Percentiles rank a stretch among this genome's conserved stretches.
phyloP scores from a whole-genome alignment of 1,140 invertebrate species.

The Musca domestica region DNA sequence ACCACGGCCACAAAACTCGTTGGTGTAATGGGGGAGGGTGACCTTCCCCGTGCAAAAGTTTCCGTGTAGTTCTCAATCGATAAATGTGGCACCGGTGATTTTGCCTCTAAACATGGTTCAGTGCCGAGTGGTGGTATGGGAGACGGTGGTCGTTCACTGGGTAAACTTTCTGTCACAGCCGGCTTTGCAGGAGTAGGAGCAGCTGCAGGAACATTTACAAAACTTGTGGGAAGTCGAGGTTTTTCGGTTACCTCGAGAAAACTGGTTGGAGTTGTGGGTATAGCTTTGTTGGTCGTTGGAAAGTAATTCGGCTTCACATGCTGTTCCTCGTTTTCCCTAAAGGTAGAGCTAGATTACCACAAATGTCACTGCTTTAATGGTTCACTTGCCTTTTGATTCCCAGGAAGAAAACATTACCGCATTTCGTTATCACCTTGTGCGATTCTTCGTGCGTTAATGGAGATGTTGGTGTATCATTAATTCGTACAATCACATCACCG shows the following conservation, averaged over 20 bases:
- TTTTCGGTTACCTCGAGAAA: slow-evolving; percentile 23
- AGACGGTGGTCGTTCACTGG: too few relatives aligned
- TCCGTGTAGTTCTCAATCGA: too few relatives aligned
- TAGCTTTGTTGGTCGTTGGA: slow-evolving; percentile 4
- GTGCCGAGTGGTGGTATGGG: too few relatives aligned
- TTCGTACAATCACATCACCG: slow-evolving; percentile 77
- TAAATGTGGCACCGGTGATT: too few relatives aligned
- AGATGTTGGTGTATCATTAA: slow-evolving; percentile 68
- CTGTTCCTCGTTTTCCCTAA: slow-evolving; percentile 27
- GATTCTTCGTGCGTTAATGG: slow-evolving; percentile 75
- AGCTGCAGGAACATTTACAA: too few relatives aligned
- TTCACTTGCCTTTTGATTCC: slow-evolving; percentile 56
- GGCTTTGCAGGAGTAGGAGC: too few relatives aligned
- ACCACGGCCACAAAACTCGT: too few relatives aligned
- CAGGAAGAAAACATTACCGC: slow-evolving; percentile 75
- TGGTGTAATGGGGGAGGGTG: too few relatives aligned
- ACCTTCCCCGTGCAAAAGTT: too few relatives aligned
- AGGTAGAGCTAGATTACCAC: background rate
- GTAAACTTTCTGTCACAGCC: too few relatives aligned
- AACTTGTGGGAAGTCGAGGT: too few relatives aligned
- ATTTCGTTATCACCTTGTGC: slow-evolving; percentile 69
- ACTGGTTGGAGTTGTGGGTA: slow-evolving; percentile 6
- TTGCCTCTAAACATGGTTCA: too few relatives aligned
- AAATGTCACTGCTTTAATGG: background rate
- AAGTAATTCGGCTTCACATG: slow-evolving; percentile 19